These are phyloP conservation scores for Serranochromis macrocephalus DNA, from an alignment of 2,113 vertebrate species.

Conservation along the genomic window DNA sequence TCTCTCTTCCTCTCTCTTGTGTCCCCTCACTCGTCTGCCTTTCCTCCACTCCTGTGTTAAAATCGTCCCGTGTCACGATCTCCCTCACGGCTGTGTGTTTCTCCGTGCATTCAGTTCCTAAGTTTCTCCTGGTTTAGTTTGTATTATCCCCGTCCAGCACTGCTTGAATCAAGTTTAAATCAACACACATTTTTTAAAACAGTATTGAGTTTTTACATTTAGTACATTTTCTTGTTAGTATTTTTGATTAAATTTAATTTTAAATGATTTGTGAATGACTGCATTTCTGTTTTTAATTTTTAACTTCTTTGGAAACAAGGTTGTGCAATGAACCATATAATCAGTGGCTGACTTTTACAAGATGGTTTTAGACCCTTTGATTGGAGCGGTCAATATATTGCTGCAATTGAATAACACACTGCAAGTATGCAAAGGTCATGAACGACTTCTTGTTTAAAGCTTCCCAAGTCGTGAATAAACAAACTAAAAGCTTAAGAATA, in stretches of 20 bases:
- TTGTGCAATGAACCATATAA: background rate
- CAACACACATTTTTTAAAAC: background rate
- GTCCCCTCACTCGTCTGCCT: background rate
- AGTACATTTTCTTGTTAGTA: background rate
- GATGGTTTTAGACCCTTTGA: background rate
- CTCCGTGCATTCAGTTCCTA: background rate
- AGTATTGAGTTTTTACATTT: background rate
- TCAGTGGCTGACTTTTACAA: background rate
- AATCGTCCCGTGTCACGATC: rapidly evolving
- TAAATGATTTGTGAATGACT: rapidly evolving
- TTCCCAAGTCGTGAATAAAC: background rate
- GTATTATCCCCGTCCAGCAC: background rate
- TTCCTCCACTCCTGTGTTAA: background rate
- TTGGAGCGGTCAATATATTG: background rate
- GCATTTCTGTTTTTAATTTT: background rate
- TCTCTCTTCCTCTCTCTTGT: background rate
- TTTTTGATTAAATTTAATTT: background rate
- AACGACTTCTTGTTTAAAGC: background rate
- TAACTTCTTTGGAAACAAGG: background rate
- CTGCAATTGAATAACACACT: background rate
- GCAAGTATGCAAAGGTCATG: background rate
- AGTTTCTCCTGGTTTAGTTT: background rate
- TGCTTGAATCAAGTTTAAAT: background rate
- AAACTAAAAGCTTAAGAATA: background rate
- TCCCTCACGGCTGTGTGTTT: background rate